Evolutionary conservation across 2,113 vertebrate species (phyloP).

Genomic region (Colistium nudipinnis): DNA sequence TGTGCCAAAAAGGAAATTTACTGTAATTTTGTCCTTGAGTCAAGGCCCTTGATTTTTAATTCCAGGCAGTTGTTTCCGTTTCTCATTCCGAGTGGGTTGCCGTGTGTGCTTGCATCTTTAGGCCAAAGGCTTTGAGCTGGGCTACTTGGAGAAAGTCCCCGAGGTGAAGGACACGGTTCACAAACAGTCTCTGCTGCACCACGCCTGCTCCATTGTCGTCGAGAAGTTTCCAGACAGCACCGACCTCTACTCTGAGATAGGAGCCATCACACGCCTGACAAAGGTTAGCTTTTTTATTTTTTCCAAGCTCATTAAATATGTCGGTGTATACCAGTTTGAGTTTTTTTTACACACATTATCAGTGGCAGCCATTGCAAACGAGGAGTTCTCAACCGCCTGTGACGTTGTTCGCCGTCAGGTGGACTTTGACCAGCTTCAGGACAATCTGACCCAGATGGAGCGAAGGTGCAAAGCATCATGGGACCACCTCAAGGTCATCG

Average conservation of each 20-base stretch:
- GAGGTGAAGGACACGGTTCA: constrained; percentile 99
- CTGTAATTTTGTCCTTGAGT: constrained; percentile 54
- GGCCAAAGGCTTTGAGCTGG: constrained; percentile 98
- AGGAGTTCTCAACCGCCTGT: not conserved
- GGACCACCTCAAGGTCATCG: constrained; percentile 98
- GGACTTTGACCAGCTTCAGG: constrained; percentile 98
- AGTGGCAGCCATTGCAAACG: not conserved
- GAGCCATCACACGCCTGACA: constrained; percentile 94
- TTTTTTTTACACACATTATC: not conserved
- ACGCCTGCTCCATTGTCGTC: constrained; percentile 93
- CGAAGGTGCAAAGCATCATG: constrained; percentile 96
- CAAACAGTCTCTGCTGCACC: constrained; percentile 96
- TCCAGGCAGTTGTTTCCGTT: constrained; percentile 49
- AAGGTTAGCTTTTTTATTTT: constrained; percentile 82
- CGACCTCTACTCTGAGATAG: constrained; percentile 97
- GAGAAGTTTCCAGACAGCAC: constrained; percentile 97
- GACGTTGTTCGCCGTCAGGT: constrained; percentile 81
- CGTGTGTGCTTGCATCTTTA: constrained; percentile 66
- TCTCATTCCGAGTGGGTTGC: constrained; percentile 27
- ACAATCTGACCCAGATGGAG: constrained; percentile 96
- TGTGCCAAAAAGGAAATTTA: constrained; percentile 64
- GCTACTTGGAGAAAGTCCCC: constrained; percentile 98
- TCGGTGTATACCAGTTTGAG: not conserved
- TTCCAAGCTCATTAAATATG: not conserved
- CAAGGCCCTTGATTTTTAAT: constrained; percentile 41